Conservation (phyloP, 2,113 vertebrate species). For the Lasiurus borealis region DNA sequence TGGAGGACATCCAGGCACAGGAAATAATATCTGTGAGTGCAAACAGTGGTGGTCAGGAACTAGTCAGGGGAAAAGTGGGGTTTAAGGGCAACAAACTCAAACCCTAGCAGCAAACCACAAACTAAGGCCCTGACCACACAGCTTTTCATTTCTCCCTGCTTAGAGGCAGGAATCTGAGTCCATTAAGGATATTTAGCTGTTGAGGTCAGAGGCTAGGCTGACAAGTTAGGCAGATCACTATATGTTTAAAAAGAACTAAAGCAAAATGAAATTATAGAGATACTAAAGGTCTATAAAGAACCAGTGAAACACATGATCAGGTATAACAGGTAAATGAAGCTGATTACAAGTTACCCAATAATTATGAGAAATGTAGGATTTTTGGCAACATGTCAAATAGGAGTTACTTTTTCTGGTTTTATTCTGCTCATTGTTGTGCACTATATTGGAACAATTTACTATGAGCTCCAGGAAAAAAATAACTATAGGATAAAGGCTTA, state of each 20-base stretch:
- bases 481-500: neutral
- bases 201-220: constrained; percentile 12
- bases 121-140: neutral
- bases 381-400: constrained; percentile 4
- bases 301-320: neutral
- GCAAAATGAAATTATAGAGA: constrained; percentile 1
- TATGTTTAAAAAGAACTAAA: constrained; percentile 21
- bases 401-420: neutral
- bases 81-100: constrained; percentile 43
- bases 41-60: neutral
- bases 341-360: neutral
- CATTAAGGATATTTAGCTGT: neutral
- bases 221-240: neutral
- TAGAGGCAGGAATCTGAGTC: neutral
- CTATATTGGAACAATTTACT: constrained; percentile 5
- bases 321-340: neutral
- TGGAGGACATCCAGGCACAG: neutral
- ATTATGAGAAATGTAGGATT: neutral
- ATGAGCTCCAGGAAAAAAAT: constrained; percentile 36
- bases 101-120: neutral
- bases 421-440: neutral
- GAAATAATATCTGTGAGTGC: neutral
- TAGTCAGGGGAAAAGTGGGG: neutral
- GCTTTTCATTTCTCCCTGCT: neutral
- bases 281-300: constrained; percentile 8